A percentile compares a stretch with the other conserved stretches of the same genome.
Conservation (phyloP, 2,797 vertebrate species). For the Zalophus californianus region DNA sequence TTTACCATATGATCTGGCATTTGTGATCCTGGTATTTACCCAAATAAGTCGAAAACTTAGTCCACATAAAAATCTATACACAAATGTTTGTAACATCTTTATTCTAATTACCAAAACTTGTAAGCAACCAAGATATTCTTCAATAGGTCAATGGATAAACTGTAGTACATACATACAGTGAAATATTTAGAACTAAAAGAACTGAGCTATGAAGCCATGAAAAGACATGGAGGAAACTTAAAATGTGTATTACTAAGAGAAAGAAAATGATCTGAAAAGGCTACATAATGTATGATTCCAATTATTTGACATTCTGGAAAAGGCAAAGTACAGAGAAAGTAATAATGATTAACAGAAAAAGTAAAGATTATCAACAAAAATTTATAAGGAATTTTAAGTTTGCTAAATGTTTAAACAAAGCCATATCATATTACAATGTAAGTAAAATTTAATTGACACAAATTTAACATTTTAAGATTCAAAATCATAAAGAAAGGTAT, state of each 20-base stretch:
- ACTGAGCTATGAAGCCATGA: not conserved
- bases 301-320: conserved; percentile 31
- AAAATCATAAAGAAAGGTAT: conserved; percentile 1
- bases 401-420: conserved; percentile 34
- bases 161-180: not conserved
- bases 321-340: not conserved
- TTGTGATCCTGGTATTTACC: not conserved
- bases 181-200: not conserved
- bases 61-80: not conserved
- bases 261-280: not conserved
- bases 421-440: not conserved
- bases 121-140: conserved; percentile 17
- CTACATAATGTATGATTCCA: not conserved
- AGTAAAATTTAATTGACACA: conserved; percentile 44
- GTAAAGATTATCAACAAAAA: conserved; percentile 47
- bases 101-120: conserved; percentile 7
- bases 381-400: not conserved
- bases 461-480: conserved; percentile 34
- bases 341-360: conserved; percentile 43
- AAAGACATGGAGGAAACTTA: not conserved
- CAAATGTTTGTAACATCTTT: not conserved
- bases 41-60: conserved; percentile 16
- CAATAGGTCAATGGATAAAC: not conserved
- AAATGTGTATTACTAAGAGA: not conserved
- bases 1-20: not conserved